Conservation (phyloP, 2,888 invertebrate species). For the Chrysolina haemoptera region DNA sequence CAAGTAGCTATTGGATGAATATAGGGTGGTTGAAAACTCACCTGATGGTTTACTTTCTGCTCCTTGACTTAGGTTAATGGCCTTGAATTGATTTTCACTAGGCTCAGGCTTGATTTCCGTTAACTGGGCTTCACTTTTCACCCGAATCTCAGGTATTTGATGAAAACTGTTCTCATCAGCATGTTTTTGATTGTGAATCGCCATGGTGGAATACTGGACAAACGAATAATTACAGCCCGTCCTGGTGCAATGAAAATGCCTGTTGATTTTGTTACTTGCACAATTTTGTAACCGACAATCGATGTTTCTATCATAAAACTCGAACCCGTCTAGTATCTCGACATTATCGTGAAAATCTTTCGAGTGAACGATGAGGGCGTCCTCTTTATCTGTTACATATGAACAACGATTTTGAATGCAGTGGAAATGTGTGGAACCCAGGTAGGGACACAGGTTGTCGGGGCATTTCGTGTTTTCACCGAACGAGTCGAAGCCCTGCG, state of each 20-base stretch:
- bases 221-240: constrained; percentile 82
- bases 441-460: constrained; percentile 81
- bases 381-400: constrained; percentile 85
- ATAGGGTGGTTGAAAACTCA: constrained; percentile 51
- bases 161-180: constrained; percentile 63
- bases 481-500: constrained; percentile 77
- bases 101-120: constrained; percentile 55
- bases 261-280: constrained; percentile 79
- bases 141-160: constrained; percentile 53
- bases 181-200: constrained; percentile 81
- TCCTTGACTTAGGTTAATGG: constrained; percentile 65
- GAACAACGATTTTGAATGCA: constrained; percentile 88
- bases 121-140: constrained; percentile 59
- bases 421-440: constrained; percentile 85
- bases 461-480: constrained; percentile 79
- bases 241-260: constrained; percentile 84
- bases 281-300: constrained; percentile 80
- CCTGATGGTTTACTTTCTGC: constrained; percentile 65
- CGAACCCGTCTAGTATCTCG: constrained; percentile 87
- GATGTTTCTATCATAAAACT: constrained; percentile 83
- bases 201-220: constrained; percentile 82
- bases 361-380: constrained; percentile 85
- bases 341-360: constrained; percentile 89
- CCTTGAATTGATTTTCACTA: constrained; percentile 58
- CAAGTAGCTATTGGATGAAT: not conserved